Percentiles rank a stretch among this genome's conserved stretches.
Evolutionary conservation across 2,113 vertebrate genomes (phyloP).

Genomic region (Amphilophus citrinellus): DNA sequence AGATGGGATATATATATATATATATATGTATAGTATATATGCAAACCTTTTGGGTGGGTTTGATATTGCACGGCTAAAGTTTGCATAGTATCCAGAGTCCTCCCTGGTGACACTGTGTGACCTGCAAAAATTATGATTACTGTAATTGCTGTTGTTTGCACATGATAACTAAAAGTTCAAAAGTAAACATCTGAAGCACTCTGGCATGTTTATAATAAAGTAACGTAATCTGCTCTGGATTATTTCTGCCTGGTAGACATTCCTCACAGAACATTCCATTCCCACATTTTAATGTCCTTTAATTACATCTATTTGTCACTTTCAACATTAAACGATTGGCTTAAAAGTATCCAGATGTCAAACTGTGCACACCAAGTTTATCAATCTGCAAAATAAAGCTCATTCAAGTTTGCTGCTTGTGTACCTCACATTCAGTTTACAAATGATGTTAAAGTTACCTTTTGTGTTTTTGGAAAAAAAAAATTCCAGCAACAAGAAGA

Average conservation of each 20-base stretch:
- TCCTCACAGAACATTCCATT: not conserved
- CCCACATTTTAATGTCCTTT: not conserved
- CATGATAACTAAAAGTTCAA: too few species aligned
- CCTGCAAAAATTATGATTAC: constrained; percentile 44
- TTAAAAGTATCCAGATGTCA: not conserved
- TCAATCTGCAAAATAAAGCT: not conserved
- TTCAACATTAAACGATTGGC: not conserved
- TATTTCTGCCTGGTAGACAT: not conserved
- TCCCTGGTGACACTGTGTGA: constrained; percentile 9
- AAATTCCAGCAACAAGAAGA: not conserved
- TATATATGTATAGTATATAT: not conserved
- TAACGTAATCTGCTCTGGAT: not conserved
- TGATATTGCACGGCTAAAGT: constrained; percentile 48
- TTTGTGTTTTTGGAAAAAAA: constrained; percentile 23
- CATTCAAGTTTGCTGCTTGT: not conserved
- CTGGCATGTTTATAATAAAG: not conserved
- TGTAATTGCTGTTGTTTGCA: not conserved
- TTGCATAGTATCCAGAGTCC: constrained; percentile 65
- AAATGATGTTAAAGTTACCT: constrained; percentile 42
- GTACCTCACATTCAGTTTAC: not conserved
- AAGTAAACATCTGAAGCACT: not conserved
- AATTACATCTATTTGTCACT: not conserved
- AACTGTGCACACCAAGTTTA: not conserved
- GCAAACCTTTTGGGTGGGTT: constrained; percentile 53
- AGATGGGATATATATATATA: not conserved